Evolutionary conservation across 64 coral and sea anemone genomes (phyloP).

Genomic region (Montipora cactus): DNA sequence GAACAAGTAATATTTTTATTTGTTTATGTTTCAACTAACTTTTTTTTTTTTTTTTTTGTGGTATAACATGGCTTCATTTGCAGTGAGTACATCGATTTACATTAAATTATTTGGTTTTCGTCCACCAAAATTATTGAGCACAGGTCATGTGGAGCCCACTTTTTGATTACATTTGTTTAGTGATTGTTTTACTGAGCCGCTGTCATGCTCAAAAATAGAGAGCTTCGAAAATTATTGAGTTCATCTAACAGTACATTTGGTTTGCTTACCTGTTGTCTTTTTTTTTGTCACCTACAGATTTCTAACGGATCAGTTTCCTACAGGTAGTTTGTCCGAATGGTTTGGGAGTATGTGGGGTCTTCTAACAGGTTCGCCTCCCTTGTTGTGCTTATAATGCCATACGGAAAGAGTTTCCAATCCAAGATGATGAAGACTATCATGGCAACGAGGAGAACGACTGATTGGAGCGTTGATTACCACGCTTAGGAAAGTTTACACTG

Average conservation of each 20-base stretch:
- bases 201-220: background rate
- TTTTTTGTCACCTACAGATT: background rate
- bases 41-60: too few relatives aligned
- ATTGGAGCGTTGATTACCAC: too few relatives aligned
- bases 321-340: conserved; percentile 24
- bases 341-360: background rate
- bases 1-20: background rate
- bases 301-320: conserved; percentile 52
- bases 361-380: background rate
- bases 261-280: background rate
- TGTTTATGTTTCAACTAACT: too few relatives aligned
- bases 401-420: conserved; percentile 21
- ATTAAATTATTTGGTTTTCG: too few relatives aligned
- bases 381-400: conserved; percentile 4
- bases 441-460: conserved; percentile 17
- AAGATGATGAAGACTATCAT: background rate
- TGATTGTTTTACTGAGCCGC: too few relatives aligned
- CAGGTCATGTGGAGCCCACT: too few relatives aligned
- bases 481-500: too few relatives aligned
- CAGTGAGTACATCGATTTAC: too few relatives aligned
- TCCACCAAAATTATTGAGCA: too few relatives aligned
- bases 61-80: too few relatives aligned
- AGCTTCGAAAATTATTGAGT: too few relatives aligned
- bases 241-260: background rate
- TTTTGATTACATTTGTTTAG: too few relatives aligned